phyloP scores from a whole-genome alignment of 2,113 vertebrate species.

The Ivindomyrus marchei region DNA sequence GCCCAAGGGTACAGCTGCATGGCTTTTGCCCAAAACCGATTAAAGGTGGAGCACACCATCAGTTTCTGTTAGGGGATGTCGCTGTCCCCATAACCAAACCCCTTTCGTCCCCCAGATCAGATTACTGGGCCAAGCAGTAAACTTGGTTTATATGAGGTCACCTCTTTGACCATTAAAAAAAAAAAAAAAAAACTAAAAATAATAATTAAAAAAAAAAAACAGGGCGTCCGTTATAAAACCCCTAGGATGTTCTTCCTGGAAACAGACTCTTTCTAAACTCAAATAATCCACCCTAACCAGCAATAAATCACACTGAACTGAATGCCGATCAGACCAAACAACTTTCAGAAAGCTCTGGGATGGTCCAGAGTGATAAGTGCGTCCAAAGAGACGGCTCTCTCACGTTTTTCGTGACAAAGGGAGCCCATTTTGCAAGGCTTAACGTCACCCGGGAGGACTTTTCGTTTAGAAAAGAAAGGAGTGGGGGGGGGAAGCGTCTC shows the following conservation, averaged over 20 bases:
- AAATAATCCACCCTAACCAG: not conserved
- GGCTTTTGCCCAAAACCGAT: not conserved
- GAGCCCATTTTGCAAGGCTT: not conserved
- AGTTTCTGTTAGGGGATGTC: not conserved
- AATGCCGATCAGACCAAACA: not conserved
- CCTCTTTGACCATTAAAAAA: not conserved
- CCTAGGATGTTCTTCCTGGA: not conserved
- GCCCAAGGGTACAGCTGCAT: not conserved
- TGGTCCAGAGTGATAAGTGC: not conserved
- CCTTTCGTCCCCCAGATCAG: not conserved
- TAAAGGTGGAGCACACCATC: no score
- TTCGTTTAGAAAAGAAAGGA: not conserved
- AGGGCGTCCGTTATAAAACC: not conserved
- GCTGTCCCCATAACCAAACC: not conserved
- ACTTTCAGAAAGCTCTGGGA: not conserved
- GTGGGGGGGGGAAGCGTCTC: not conserved
- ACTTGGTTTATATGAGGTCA: slow-evolving; percentile 11
- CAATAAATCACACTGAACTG: not conserved
- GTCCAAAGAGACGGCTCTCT: not conserved
- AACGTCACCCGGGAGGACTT: not conserved
- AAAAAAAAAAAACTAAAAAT: not conserved
- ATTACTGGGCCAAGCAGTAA: not conserved
- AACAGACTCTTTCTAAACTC: not conserved
- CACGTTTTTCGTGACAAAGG: not conserved
- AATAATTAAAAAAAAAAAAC: not conserved